A percentile compares a stretch with the other conserved stretches of the same genome.
Evolutionary conservation across 2,113 vertebrate species (phyloP).

Genomic region (Abramis brama): DNA sequence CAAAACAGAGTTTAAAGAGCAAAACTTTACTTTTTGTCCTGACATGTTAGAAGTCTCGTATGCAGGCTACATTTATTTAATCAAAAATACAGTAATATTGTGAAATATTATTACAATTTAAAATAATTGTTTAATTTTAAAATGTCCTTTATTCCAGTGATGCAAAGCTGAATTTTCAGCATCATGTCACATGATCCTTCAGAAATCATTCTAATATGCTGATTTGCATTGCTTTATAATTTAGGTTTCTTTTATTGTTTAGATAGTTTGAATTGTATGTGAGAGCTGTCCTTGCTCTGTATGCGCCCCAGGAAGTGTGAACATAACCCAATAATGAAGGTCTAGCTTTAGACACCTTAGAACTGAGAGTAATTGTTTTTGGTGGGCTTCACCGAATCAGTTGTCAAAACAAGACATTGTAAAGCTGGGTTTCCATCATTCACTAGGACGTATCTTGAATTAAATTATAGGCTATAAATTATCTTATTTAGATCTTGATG

Average conservation of each 20-base stretch:
- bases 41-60: neutral
- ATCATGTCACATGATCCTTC: too few relatives aligned
- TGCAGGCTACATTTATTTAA: too few relatives aligned
- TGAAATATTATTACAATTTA: too few relatives aligned
- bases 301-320: neutral
- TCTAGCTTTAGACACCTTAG: neutral
- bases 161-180: too few relatives aligned
- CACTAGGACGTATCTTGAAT: neutral
- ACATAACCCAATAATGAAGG: neutral
- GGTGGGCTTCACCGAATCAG: neutral
- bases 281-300: conserved; percentile 1
- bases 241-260: neutral
- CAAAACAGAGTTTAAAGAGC: neutral
- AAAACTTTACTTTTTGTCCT: neutral
- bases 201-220: too few relatives aligned
- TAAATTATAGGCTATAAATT: neutral
- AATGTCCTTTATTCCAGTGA: too few relatives aligned
- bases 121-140: too few relatives aligned
- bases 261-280: neutral
- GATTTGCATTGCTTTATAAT: too few relatives aligned
- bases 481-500: neutral
- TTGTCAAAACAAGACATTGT: neutral
- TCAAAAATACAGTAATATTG: too few relatives aligned
- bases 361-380: neutral
- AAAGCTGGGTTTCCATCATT: neutral